Evolutionary conservation across 2,888 invertebrate species (phyloP), one percentile per base, ranked within the genome.

Genomic region (Gasteruption jaculator): DNA sequence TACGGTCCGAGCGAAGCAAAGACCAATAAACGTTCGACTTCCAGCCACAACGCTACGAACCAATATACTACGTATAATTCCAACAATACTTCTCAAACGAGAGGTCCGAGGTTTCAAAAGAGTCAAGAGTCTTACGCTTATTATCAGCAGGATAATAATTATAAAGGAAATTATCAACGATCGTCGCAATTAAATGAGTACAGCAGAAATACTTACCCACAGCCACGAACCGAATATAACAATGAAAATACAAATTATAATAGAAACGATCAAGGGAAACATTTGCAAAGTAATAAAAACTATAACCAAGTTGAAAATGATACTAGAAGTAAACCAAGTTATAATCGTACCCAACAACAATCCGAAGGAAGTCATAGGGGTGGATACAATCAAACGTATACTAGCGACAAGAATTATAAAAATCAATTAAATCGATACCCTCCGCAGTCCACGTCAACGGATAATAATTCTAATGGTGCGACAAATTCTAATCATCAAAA

Each of bases 101-200:
- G 78, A 56, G 80, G 81, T 15, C 81, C 81, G 4, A 68, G 81
- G 43, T 81, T 81, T 60, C 81, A 81, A 57, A 76, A 73, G 51
- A 79, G 77, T 47, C 61, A 61, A 27, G 68, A 70, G 18, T 38
- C 39, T 18, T 53, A 60, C 5, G 58, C 43, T 42, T 53, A 56
- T 25, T 42, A 57, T 42, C 58, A 60, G 25, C 56, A 54, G 27
- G 60, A 66, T 24, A 52, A 38, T 40, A 45, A 43, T n/a, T 49
- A 32, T 20, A 58, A 54, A 37, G 38, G 43, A 21, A 50, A 50
- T 35, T 47, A 52, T 38, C 53, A 52, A 8, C 57, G 56, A 31
- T 50, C 40, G 7, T 40, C 50, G 10, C 61, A 58, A 16, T 30
- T 45, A 4, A 60, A 49, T 14, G 65, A 65, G 19, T 58, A 58